Evolutionary conservation across 2,888 invertebrate genomes (phyloP), one percentile per base, ranked within the genome.

Genomic region (Tinea trinotella): DNA sequence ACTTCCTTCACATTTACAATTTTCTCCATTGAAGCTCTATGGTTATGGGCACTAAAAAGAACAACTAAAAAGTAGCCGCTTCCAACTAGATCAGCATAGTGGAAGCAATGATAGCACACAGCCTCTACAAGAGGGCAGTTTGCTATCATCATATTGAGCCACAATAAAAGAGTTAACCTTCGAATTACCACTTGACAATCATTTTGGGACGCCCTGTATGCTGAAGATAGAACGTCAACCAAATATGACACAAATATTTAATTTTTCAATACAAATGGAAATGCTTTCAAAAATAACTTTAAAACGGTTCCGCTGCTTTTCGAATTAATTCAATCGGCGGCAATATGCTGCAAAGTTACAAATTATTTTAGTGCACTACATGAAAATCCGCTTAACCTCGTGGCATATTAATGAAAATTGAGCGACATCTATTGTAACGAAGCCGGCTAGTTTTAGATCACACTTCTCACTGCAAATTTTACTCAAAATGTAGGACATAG

Each of bases 371-470:
- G 70, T 67, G 66, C 59, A 64, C 65, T 78, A 85, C 84, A 85
- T 75, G 70, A 83, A 74, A 85, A 84, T 76, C 70, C 83, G 82
- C 80, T 85, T 82, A 85, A 78, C 77, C 76, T 57, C 68, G 68
- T 74, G 71, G 73, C 69, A 69, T 75, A 77, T 76, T 85, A 85
- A 84, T 85, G 84, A 83, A 82, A 85, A 84, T 84, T 84, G 83
- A 85, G 76, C 68, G 85, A 76, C 80, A 75, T 74, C 66, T 68
- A 67, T 63, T 79, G 79, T 75, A 71, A 70, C 72, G 60, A 60
- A 13, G 19, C 61, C 57, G 55, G 66, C 65, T 70, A 68, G 68
- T 71, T 81, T 77, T 83, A 79, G 79, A 68, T 65, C 63, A 70
- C 67, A 62, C 68, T 68, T 67, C 66, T 69, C 63, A 63, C 61